Conservation (phyloP, 2,113 vertebrate genomes). For the Glareola pratincola region DNA sequence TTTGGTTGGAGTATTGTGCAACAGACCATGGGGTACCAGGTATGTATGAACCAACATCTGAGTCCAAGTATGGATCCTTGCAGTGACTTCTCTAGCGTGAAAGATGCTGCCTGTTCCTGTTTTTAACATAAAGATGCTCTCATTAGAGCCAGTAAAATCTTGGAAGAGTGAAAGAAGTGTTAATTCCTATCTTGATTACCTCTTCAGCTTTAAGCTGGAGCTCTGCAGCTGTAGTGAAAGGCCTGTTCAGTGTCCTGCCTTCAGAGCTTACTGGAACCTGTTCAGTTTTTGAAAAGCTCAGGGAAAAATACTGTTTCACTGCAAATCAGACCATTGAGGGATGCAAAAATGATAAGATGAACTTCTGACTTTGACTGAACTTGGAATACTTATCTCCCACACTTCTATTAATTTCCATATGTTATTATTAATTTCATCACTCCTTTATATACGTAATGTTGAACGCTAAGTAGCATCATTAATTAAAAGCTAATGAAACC, state of each 20-base stretch:
- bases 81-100: background rate
- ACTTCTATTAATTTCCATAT: background rate
- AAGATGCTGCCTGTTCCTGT: background rate
- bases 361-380: background rate
- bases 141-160: background rate
- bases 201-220: background rate
- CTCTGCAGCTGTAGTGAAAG: background rate
- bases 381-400: background rate
- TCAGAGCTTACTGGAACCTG: background rate
- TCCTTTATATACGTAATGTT: background rate
- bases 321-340: background rate
- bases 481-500: background rate
- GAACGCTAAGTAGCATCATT: background rate
- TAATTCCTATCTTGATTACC: background rate
- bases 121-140: background rate
- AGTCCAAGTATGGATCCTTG: background rate
- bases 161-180: background rate
- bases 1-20: background rate
- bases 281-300: constrained; percentile 14
- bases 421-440: background rate
- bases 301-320: background rate
- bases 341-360: background rate
- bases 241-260: constrained; percentile 10
- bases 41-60: background rate
- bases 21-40: accelerated